phyloP scores from a whole-genome alignment of 2,113 vertebrate genomes.

The Leucoraja erinaceus region DNA sequence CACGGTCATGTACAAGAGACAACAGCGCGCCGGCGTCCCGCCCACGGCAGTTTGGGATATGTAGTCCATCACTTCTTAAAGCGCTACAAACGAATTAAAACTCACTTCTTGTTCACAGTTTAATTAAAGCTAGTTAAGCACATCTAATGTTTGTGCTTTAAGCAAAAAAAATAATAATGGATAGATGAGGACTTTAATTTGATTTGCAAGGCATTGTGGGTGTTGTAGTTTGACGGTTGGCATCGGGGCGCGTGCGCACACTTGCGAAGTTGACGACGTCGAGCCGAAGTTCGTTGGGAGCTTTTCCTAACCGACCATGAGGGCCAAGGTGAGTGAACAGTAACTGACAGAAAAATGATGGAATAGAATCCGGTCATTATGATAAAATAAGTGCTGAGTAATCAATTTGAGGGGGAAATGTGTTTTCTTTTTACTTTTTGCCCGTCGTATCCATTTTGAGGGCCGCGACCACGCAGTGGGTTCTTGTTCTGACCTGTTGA shows the following conservation, averaged over 20 bases:
- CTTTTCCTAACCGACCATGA: neutral
- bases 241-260: neutral
- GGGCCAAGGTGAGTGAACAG: neutral
- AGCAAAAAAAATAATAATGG: too few relatives aligned
- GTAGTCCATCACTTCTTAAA: too few relatives aligned
- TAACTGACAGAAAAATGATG: too few relatives aligned
- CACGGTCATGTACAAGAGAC: too few relatives aligned
- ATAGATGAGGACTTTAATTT: neutral
- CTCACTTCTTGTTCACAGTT: too few relatives aligned
- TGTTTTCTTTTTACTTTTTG: too few relatives aligned
- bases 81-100: too few relatives aligned
- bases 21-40: too few relatives aligned
- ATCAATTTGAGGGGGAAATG: neutral
- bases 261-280: neutral
- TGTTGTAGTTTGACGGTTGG: neutral
- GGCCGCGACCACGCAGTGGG: neutral
- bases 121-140: neutral
- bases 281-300: neutral
- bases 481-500: too few relatives aligned
- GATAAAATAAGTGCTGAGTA: too few relatives aligned
- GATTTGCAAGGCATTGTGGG: neutral
- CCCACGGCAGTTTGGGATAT: too few relatives aligned
- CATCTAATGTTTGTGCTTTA: neutral
- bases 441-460: neutral
- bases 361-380: too few relatives aligned